Evolutionary conservation across 2,113 vertebrate genomes (phyloP).

Genomic region (Gasterosteus aculeatus): DNA sequence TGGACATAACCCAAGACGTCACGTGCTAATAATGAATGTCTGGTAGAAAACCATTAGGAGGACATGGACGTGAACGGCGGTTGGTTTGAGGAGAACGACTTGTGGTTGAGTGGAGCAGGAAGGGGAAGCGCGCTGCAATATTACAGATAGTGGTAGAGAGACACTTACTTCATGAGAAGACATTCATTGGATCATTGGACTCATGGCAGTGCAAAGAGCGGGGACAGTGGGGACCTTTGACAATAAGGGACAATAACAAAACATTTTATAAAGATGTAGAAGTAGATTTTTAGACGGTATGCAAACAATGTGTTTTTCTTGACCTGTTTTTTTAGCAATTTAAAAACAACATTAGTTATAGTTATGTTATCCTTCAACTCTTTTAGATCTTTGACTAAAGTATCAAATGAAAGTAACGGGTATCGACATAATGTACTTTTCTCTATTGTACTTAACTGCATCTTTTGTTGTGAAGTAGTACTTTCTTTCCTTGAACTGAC

Average conservation of each 20-base stretch:
- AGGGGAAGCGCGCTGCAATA: conserved; percentile 51
- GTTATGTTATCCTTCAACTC: neutral
- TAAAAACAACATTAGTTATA: conserved; percentile 1
- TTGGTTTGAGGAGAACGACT: neutral
- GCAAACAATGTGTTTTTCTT: conserved; percentile 7
- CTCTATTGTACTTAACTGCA: neutral
- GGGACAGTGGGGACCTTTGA: conserved; percentile 22
- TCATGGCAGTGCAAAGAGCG: conserved; percentile 48
- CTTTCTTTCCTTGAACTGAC: neutral
- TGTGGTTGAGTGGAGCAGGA: conserved; percentile 56
- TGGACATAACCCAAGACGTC: neutral
- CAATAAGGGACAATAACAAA: conserved; percentile 55
- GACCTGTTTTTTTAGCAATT: neutral
- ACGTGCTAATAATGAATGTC: neutral
- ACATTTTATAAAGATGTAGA: neutral
- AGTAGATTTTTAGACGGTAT: conserved; percentile 12
- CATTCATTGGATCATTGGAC: neutral
- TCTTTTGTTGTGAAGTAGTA: neutral
- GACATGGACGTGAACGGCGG: neutral
- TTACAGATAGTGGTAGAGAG: conserved; percentile 42
- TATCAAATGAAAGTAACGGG: neutral
- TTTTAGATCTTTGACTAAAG: neutral
- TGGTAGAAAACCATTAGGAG: neutral
- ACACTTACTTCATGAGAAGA: conserved; percentile 1
- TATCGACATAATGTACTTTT: conserved; percentile 7